Evolutionary conservation across 1,140 invertebrate species (phyloP).

Genomic region (Drosophila littoralis): DNA sequence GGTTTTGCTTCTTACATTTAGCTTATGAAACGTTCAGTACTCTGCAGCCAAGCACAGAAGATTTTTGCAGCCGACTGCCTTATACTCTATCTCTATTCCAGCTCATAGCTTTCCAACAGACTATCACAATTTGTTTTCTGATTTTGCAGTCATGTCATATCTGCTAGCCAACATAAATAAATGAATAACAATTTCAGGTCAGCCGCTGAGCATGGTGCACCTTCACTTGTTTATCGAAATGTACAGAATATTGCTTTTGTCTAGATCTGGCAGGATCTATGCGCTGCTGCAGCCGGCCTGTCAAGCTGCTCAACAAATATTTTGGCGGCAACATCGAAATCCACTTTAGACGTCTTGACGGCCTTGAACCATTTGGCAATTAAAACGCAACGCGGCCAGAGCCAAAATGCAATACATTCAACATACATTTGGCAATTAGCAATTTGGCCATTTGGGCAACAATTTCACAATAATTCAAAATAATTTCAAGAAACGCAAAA

Average conservation of each 20-base stretch:
- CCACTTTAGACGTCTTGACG: slow-evolving; percentile 40
- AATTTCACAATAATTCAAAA: slow-evolving; percentile 24
- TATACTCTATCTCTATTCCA: too few relatives aligned
- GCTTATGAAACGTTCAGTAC: too few relatives aligned
- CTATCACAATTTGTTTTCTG: too few relatives aligned
- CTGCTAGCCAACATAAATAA: too few relatives aligned
- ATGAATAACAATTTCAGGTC: slow-evolving; percentile 13
- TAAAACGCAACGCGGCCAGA: slow-evolving; percentile 38
- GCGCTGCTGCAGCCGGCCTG: slow-evolving; percentile 8
- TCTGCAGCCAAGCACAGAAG: too few relatives aligned
- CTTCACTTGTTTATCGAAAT: neutral
- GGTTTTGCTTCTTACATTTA: too few relatives aligned
- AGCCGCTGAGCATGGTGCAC: neutral
- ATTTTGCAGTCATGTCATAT: too few relatives aligned
- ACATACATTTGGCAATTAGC: slow-evolving; percentile 11
- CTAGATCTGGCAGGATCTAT: slow-evolving; percentile 35
- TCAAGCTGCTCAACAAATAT: slow-evolving; percentile 28
- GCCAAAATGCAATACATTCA: slow-evolving; percentile 36
- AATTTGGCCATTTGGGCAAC: slow-evolving; percentile 22
- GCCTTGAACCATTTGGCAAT: slow-evolving; percentile 62
- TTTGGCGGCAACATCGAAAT: slow-evolving; percentile 46
- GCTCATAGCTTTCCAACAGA: too few relatives aligned
- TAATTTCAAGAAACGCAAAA: neutral
- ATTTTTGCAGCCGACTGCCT: too few relatives aligned
- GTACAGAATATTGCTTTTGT: neutral